Evolutionary conservation across 2,113 vertebrate species (phyloP).

Genomic region (Rhabdomys dilectus): DNA sequence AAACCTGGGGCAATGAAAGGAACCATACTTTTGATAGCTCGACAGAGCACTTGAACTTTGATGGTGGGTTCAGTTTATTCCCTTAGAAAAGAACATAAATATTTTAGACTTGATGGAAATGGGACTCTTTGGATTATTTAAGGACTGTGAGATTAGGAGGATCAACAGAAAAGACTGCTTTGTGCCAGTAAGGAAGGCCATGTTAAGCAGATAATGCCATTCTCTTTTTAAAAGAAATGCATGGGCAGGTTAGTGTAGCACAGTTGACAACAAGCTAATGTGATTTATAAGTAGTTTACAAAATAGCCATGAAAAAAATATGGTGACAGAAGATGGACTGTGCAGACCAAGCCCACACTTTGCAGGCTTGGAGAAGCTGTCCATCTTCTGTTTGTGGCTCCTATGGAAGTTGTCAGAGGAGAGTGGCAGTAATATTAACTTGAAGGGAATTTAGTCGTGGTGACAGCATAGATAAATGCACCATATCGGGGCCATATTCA

Average conservation of each 20-base stretch:
- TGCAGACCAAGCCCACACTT: background rate
- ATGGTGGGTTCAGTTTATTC: background rate
- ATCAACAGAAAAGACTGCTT: background rate
- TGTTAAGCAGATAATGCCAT: background rate
- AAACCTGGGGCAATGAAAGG: background rate
- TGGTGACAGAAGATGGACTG: background rate
- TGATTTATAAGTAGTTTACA: slow-evolving; percentile 53
- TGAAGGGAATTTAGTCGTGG: background rate
- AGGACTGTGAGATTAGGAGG: background rate
- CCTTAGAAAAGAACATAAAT: background rate
- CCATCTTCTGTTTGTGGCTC: background rate
- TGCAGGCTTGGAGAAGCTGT: background rate
- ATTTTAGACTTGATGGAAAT: background rate
- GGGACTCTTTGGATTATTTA: background rate
- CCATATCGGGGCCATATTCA: background rate
- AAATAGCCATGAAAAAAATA: background rate
- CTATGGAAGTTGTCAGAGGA: slow-evolving; percentile 7
- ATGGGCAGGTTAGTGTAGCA: background rate
- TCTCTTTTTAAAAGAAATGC: background rate
- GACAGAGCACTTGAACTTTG: background rate
- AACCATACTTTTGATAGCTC: background rate
- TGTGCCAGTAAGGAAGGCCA: background rate
- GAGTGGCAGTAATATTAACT: slow-evolving; percentile 22
- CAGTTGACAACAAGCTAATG: background rate
- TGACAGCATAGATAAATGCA: slow-evolving; percentile 26